Evolutionary conservation across 2,113 vertebrate genomes (phyloP).

Genomic region (Eulemur macaco): DNA sequence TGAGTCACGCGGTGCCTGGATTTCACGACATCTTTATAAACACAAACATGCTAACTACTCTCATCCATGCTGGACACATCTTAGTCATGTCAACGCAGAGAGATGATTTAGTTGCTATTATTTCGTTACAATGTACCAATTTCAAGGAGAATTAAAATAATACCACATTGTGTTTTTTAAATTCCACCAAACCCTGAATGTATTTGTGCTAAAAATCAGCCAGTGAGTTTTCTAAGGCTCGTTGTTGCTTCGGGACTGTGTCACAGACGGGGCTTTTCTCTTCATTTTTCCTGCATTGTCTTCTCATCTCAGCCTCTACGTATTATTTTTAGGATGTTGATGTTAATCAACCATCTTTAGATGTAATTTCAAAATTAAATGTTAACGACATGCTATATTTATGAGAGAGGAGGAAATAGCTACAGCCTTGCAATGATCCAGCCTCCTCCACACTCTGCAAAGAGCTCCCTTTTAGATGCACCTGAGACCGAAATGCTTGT

Average conservation of each 20-base stretch:
- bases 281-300: neutral
- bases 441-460: neutral
- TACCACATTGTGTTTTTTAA: neutral
- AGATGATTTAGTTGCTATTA: slow-evolving; percentile 53
- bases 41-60: neutral
- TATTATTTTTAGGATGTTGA: accelerated
- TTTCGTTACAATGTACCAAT: slow-evolving; percentile 47
- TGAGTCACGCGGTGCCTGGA: neutral
- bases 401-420: no score
- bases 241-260: no score
- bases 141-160: slow-evolving; percentile 57
- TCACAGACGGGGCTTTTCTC: accelerated
- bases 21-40: neutral
- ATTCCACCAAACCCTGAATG: neutral
- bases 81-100: neutral
- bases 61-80: neutral
- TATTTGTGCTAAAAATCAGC: neutral
- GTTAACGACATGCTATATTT: no score
- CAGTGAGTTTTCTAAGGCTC: accelerated
- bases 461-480: neutral
- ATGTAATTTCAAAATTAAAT: neutral
- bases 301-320: no score
- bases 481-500: neutral
- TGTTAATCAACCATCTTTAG: neutral
- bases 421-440: neutral